Percentiles rank a stretch among this genome's conserved stretches.
Conservation (phyloP, 1,140 invertebrate genomes). For the Tribolium castaneum region DNA sequence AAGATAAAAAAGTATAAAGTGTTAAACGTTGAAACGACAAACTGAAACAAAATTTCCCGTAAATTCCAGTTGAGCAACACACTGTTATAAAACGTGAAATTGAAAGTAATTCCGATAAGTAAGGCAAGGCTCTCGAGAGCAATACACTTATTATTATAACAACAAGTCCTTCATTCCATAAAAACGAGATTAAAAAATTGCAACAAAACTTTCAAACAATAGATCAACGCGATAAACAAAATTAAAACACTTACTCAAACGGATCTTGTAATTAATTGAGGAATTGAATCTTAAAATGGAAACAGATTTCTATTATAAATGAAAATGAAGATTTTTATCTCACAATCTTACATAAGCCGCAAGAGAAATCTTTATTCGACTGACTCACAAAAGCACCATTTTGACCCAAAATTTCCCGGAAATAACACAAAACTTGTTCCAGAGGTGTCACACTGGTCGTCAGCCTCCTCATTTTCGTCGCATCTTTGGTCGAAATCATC, state of each 20-base stretch:
- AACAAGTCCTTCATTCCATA: not conserved
- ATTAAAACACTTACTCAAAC: not conserved
- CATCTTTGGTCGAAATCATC: slow-evolving; percentile 55
- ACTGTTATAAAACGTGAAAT: not conserved
- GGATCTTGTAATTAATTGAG: not conserved
- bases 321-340: not conserved
- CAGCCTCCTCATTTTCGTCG: slow-evolving; percentile 53
- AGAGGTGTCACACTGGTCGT: slow-evolving; percentile 51
- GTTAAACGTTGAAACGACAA: not conserved
- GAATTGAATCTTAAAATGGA: not conserved
- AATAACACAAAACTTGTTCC: not conserved
- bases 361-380: not conserved
- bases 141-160: not conserved
- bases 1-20: no score
- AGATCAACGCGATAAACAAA: not conserved
- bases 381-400: no score
- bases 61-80: not conserved
- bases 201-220: not conserved
- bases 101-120: not conserved
- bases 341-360: not conserved
- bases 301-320: not conserved
- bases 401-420: not conserved
- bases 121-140: not conserved
- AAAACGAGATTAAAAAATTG: not conserved
- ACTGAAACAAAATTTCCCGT: not conserved